Percentiles rank a stretch among this genome's conserved stretches.
These are phyloP conservation scores for Cheumatopsyche charites DNA, from an alignment of 1,140 invertebrate species.

Conservation along the genomic window DNA sequence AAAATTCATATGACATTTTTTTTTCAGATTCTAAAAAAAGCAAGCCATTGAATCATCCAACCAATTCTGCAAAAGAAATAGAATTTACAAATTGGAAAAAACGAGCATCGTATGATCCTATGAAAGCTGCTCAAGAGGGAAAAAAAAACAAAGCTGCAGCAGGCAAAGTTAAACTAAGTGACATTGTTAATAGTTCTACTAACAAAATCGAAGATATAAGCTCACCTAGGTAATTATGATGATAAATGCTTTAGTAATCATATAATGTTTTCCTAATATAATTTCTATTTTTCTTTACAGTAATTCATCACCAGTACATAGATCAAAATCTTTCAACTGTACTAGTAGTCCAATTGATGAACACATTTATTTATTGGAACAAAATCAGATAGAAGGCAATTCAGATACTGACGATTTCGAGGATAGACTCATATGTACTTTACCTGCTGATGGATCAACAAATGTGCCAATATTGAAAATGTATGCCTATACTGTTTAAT, in stretches of 20 bases:
- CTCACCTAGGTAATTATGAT: slow-evolving; percentile 56
- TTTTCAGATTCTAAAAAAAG: slow-evolving; percentile 61
- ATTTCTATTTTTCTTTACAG: slow-evolving; percentile 50
- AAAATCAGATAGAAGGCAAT: slow-evolving; percentile 23
- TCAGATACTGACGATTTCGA: slow-evolving; percentile 42
- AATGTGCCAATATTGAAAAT: slow-evolving; percentile 33
- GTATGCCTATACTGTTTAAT: slow-evolving; percentile 5
- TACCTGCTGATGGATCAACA: slow-evolving; percentile 31
- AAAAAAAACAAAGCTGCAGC: slow-evolving; percentile 61
- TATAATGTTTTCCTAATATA: background rate
- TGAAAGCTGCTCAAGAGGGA: slow-evolving; percentile 80
- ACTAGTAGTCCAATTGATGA: slow-evolving; percentile 21
- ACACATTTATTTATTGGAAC: slow-evolving; percentile 21
- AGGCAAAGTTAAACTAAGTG: slow-evolving; percentile 2
- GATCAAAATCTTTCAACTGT: slow-evolving; percentile 57
- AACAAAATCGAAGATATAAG: slow-evolving; percentile 57
- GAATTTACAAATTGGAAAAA: slow-evolving; percentile 88
- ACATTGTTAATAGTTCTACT: slow-evolving; percentile 46
- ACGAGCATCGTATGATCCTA: slow-evolving; percentile 82
- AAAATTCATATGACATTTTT: background rate
- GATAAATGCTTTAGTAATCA: slow-evolving; percentile 17
- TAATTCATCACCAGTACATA: slow-evolving; percentile 59
- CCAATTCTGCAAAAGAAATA: slow-evolving; percentile 63
- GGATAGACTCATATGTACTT: slow-evolving; percentile 37
- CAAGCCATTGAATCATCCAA: slow-evolving; percentile 52